Evolutionary conservation across 2,888 invertebrate genomes (phyloP), one percentile per base, ranked within the genome.

Genomic region (Cryptus viduatorius): DNA sequence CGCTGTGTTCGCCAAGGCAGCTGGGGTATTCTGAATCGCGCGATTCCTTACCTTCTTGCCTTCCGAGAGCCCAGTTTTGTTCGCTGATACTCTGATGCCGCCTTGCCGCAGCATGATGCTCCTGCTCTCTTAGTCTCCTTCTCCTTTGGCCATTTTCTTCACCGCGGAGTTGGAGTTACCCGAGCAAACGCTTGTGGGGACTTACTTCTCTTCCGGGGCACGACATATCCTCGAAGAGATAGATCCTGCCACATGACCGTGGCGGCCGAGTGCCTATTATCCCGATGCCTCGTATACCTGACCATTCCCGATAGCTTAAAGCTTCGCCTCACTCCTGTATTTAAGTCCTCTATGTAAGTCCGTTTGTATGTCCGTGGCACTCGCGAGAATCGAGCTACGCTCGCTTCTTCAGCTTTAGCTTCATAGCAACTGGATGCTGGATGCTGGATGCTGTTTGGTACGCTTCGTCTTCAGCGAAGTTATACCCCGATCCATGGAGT

Each of bases 1-100:
- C 87, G 86, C 87, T 71, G 61, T 78, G 79, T 82, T 69, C 42
- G 37, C 44, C 12, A 48, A 44, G n/a, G 69, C 69, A 64, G 61
- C 61, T 64, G 73, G 61, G 8, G 19, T 46, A 73, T 73, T 64
- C 16, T 61, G 73, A 73, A 73, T 61, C 46, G 29, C 4, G 59
- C 44, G 7, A 71, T 71, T 50, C 37, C 1, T 7, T 7, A 4
- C 19, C 24, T 10, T n/a, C 53, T 16, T 16, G n/a, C 53, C 16
- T 53, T 53, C 16, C 46, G 14, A 48, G n/a, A 16, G 53, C 4
- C 16, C 37, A 37, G 37, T 37, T 37, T 37, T 37, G 5, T 37
- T 37, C 37, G 37, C 37, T 8, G 37, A 37, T 37, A 37, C 37
- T 7, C 37, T 8, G 37, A 37, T 37, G 37, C 37, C 37, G 37